Evolutionary conservation across 2,113 vertebrate species (phyloP), one percentile per base, ranked within the genome.

Genomic region (Macquaria australasica): DNA sequence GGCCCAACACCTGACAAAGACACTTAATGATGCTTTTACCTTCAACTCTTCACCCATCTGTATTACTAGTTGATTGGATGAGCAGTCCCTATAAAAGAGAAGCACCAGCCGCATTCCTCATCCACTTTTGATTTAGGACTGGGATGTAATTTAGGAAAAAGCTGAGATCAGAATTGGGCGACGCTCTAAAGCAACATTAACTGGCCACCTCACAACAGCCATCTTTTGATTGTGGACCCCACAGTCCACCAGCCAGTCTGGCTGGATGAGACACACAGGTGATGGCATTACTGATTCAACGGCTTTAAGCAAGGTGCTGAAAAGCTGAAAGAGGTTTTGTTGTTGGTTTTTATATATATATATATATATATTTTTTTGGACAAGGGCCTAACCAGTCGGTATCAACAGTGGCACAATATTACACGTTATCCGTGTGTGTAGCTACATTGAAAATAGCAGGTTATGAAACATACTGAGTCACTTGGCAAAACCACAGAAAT

Each of bases 401-500:
- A 78, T 66, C 51, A 68, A 79, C 83, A 69, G 58, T 50, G 39
- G 75, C 81, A 69, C 59, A 75, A 58, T 60, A 78, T 79, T 53
- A 79, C 39, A 64, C 70, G 69, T 83, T 58, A 68, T 67, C 45
- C 76, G 67, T 81, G 78, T 84, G 84, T 78, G 64, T 34, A 6
- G 73, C 81, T 39, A 63, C 56, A 62, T 18, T 84, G 70, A 77
- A 85, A 88, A 88, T 82, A 89, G 76, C 79, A 23, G 79, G 80
- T 89, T 92, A 87, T 79, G 73, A 91, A 91, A 91, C 81, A 59
- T 67, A 69, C 53, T 91, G 82, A 90, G 81, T 90, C 86, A 89
- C 68, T 82, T 75, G 58, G 60, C 64, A 69, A 59, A 89, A 63
- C 48, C 48, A 86, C 77, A 12, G 69, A 90, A 91, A 93, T 88